Evolutionary conservation across 2,888 invertebrate genomes (phyloP).

Genomic region (Tinea trinotella): DNA sequence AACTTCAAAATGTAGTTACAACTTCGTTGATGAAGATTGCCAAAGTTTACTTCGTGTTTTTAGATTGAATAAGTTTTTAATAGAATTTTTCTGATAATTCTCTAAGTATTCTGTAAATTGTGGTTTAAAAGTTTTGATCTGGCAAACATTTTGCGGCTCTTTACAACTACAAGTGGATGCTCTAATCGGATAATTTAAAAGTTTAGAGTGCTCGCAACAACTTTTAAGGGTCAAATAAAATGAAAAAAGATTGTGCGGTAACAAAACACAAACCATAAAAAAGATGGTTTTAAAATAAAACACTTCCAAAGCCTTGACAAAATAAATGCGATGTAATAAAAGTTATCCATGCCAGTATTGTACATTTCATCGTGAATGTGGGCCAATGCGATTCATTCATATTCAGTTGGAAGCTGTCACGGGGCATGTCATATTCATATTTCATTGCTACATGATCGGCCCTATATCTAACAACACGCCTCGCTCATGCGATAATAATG

Average conservation of each 20-base stretch:
- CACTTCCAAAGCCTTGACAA: neutral
- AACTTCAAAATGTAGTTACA: neutral
- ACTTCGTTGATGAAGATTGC: conserved; percentile 12
- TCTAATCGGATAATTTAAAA: neutral
- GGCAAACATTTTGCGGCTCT: conserved; percentile 1
- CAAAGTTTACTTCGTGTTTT: conserved; percentile 10
- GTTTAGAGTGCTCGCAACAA: neutral
- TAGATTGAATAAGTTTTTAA: conserved; percentile 14
- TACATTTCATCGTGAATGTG: conserved; percentile 21
- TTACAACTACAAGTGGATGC: neutral
- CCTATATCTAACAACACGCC: conserved; percentile 21
- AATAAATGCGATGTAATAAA: conserved; percentile 1
- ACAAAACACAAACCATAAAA: neutral
- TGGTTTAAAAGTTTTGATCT: neutral
- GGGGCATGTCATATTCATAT: conserved; percentile 35
- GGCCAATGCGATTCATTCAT: conserved; percentile 34
- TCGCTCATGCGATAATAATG: conserved; percentile 27
- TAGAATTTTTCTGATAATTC: neutral
- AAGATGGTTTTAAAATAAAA: neutral
- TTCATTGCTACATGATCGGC: conserved; percentile 32
- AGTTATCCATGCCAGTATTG: conserved; percentile 2
- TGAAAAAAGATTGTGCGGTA: neutral
- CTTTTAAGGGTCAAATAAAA: neutral
- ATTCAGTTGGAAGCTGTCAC: conserved; percentile 29
- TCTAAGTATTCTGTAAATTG: conserved; percentile 14